Percentiles rank a stretch among this genome's conserved stretches.
Conservation (phyloP, 2,113 vertebrate species). For the Forbesichthys papilliferus region DNA sequence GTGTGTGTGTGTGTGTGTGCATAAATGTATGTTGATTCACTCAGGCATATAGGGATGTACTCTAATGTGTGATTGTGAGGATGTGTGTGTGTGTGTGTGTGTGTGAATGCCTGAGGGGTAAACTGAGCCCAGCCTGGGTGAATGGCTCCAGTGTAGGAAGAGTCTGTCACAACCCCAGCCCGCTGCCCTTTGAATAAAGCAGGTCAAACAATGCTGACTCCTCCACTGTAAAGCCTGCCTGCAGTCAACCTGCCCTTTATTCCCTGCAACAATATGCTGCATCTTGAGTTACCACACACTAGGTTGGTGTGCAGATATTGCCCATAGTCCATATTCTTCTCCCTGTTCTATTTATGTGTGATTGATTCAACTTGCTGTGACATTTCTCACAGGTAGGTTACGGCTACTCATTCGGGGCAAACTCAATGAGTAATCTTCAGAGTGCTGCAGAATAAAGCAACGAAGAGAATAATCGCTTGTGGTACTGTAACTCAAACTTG, state of each 20-base stretch:
- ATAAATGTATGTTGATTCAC: constrained; percentile 7
- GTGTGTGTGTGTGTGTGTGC: neutral
- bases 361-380: constrained; percentile 35
- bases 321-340: constrained; percentile 35
- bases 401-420: constrained; percentile 6
- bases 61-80: constrained; percentile 28
- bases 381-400: constrained; percentile 25
- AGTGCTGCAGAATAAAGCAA: no score
- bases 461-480: no score
- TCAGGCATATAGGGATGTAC: constrained; percentile 26
- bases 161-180: constrained; percentile 64
- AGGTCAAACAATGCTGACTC: constrained; percentile 71
- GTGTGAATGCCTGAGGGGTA: constrained; percentile 55
- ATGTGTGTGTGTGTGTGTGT: constrained; percentile 18
- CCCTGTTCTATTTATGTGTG: constrained; percentile 19
- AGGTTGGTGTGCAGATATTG: constrained; percentile 38
- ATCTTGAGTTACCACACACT: constrained; percentile 50
- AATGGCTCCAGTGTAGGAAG: constrained; percentile 70
- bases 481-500: no score
- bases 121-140: constrained; percentile 58
- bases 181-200: constrained; percentile 65
- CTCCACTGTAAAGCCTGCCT: constrained; percentile 62
- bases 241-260: constrained; percentile 71
- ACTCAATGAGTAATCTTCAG: neutral
- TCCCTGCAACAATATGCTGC: constrained; percentile 51